These are phyloP conservation scores for Limnephilus rhombicus DNA, from an alignment of 2,888 invertebrate genomes.

Conservation along the genomic window DNA sequence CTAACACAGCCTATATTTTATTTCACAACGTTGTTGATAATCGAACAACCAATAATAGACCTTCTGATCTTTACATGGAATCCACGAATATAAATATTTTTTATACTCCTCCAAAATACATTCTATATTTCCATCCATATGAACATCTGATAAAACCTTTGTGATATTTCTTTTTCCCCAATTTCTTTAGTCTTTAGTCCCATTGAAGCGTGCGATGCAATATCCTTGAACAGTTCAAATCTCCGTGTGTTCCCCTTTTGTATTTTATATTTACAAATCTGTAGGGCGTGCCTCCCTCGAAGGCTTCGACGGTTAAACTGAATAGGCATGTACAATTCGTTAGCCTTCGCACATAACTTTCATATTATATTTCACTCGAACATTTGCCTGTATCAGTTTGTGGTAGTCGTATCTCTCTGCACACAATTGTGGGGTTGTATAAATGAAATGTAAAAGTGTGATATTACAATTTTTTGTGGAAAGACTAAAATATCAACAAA, in stretches of 20 bases:
- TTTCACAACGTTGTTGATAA: background rate
- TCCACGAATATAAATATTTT: background rate
- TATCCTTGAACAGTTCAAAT: background rate
- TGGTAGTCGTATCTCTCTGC: background rate
- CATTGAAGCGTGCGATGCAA: background rate
- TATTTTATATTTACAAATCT: background rate
- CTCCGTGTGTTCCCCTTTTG: background rate
- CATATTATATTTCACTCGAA: background rate
- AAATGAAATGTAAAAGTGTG: background rate
- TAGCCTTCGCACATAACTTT: background rate
- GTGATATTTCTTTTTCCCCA: background rate
- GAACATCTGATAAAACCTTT: background rate
- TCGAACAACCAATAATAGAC: background rate
- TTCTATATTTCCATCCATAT: background rate
- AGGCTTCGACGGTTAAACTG: background rate
- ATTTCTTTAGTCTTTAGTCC: background rate
- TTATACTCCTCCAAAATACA: background rate
- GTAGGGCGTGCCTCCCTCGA: background rate
- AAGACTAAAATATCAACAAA: no score
- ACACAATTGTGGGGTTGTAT: background rate
- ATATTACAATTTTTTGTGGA: no score
- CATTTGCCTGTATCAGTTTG: background rate
- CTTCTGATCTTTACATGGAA: background rate
- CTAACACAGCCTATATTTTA: no score
- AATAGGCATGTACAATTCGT: background rate